Base-by-base conservation (phyloP, 2,797 vertebrate species). In the Apodemus agrarius region DNA sequence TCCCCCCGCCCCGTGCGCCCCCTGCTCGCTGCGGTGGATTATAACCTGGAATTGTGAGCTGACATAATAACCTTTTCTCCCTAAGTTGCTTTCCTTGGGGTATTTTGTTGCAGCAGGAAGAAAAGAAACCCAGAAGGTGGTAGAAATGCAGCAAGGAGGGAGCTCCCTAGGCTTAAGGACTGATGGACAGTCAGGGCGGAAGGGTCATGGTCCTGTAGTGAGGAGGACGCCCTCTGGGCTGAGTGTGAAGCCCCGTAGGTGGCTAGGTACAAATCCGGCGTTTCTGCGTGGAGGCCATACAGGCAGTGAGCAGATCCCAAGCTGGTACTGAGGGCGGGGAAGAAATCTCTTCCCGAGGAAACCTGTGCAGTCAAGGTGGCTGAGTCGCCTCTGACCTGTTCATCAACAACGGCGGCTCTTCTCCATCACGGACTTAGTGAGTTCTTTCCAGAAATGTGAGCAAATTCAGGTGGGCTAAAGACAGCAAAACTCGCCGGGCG, bases 181-280 rank as follows among this genome's bases (percentile, higher is more conserved):
- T 5, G 46, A 49, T 1, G 40, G 31, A 21, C 26, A 9, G 57
- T 1, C 22, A 21, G 29, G 37, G 59, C 43, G 0, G 0, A 84
- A 34, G 21, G 54, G 17, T 11, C 43, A 34, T 63, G 21, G 29
- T 43, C 19, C 21, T 63, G 12, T 1, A 19, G 29, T 57, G 19
- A 11, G 10, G 74, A 31, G 40, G 26, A 34, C 57, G 2, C 9
- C 9, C 11, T 43, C 22, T 65, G 46, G 31, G 67, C 43, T 26
- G 37, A 26, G 12, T 49, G 87, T 14, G 19, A 89, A 21, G 11
- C 6, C 37, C 87, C 8, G 12, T 3, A 24, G 24, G 17, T 21
- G 67, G 49, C 26, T 29, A 26, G 37, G 10, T 59, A 57, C n/a
- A 88, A 40, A 2, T 21, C 52, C 16, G 8, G 69, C 5, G 1